Evolutionary conservation across 2,888 invertebrate species (phyloP).

Genomic region (Watsonalla cultraria): DNA sequence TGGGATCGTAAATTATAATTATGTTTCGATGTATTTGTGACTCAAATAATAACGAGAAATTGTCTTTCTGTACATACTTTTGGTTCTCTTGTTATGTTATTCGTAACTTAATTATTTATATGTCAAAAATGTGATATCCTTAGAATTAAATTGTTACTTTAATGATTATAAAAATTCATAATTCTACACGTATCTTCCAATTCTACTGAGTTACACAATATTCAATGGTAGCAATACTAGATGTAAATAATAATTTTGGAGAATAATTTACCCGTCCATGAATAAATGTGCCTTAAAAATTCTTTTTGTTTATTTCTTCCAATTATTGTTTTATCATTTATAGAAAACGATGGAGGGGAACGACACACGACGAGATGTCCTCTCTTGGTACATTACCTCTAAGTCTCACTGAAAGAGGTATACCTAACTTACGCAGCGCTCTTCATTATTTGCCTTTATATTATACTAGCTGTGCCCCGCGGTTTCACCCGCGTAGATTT

Average conservation of each 20-base stretch:
- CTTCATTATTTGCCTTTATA: no score
- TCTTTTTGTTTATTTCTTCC: neutral
- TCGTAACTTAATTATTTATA: conserved; percentile 2
- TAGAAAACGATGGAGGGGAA: no score
- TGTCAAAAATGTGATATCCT: conserved; percentile 19
- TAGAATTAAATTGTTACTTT: conserved; percentile 23
- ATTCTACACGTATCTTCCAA: neutral
- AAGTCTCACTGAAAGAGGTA: no score
- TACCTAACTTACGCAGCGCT: no score
- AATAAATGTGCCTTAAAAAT: conserved; percentile 45
- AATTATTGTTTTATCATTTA: neutral
- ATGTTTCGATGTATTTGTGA: no score
- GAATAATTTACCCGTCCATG: conserved; percentile 33
- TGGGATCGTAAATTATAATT: no score
- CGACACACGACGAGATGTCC: no score
- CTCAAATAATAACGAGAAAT: no score
- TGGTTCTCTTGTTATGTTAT: neutral
- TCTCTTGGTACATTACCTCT: no score
- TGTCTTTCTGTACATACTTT: neutral
- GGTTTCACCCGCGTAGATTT: no score
- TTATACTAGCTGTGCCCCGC: no score
- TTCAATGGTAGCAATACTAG: neutral
- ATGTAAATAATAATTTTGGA: conserved; percentile 5
- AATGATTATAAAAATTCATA: conserved; percentile 14
- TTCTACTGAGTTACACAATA: neutral